Conservation (phyloP, 2,797 vertebrate species). For the Acanthopagrus latus region DNA sequence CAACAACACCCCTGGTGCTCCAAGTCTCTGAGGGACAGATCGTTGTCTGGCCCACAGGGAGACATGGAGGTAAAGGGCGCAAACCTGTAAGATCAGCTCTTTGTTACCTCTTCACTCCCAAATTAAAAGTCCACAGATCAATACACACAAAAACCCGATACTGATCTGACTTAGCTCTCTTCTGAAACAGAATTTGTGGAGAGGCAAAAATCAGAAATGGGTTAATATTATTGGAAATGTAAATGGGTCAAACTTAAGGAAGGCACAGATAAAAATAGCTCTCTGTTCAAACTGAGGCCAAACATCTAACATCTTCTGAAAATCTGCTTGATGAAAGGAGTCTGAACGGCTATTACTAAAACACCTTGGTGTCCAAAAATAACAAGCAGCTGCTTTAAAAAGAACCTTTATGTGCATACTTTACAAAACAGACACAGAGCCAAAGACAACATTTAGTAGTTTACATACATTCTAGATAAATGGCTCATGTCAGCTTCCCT, state of each 20-base stretch:
- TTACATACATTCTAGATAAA: background rate
- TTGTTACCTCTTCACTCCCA: background rate
- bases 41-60: too few species aligned
- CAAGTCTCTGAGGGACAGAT: background rate
- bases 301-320: constrained; percentile 24
- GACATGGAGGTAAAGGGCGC: background rate
- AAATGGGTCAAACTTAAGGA: constrained; percentile 15
- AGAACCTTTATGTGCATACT: background rate
- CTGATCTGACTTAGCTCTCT: background rate
- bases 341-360: background rate
- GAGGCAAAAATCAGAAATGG: background rate
- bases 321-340: constrained; percentile 5
- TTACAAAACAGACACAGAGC: background rate
- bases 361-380: background rate
- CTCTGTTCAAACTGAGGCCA: background rate
- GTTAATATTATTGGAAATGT: background rate
- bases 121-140: background rate
- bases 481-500: too few species aligned
- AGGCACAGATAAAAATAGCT: constrained; percentile 34
- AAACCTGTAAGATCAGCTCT: background rate
- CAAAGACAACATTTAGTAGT: background rate
- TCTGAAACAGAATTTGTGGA: background rate
- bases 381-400: background rate
- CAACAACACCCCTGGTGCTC: background rate
- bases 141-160: background rate